Conservation (phyloP, 1,140 invertebrate genomes). For the Dendroctonus ponderosae region DNA sequence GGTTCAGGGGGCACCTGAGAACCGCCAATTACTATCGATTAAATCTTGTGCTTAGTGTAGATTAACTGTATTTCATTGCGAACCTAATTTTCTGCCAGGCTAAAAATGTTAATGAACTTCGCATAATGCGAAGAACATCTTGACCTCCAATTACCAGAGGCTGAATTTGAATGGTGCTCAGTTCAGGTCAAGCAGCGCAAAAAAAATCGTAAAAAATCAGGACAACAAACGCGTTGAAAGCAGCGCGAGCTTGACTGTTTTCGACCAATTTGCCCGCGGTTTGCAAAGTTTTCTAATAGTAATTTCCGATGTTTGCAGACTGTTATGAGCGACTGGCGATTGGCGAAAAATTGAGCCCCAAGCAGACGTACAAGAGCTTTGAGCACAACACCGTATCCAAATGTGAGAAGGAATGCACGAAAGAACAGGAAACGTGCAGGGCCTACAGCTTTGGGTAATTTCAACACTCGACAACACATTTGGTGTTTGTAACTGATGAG, state of each 20-base stretch:
- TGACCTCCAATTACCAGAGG: not conserved
- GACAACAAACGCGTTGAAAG: too few relatives aligned
- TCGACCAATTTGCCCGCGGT: not conserved
- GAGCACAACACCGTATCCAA: constrained; percentile 43
- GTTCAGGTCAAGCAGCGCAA: too few relatives aligned
- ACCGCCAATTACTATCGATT: too few relatives aligned
- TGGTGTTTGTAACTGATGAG: too few relatives aligned
- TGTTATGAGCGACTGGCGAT: constrained; percentile 49
- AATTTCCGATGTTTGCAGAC: constrained; percentile 41
- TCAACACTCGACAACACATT: too few relatives aligned
- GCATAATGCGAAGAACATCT: not conserved
- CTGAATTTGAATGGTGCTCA: not conserved
- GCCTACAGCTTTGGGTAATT: constrained; percentile 48
- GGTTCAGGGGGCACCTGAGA: too few relatives aligned
- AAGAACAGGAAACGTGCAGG: constrained; percentile 45
- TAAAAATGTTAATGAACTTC: too few relatives aligned
- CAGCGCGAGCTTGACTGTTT: not conserved
- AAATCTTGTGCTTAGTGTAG: too few relatives aligned
- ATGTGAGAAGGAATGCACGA: constrained; percentile 46
- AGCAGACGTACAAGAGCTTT: constrained; percentile 43
- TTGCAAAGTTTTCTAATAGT: not conserved
- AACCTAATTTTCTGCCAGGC: too few relatives aligned
- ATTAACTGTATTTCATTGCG: too few relatives aligned
- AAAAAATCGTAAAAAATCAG: too few relatives aligned
- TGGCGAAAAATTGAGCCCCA: constrained; percentile 43